Conservation (phyloP, 2,113 vertebrate genomes). For the Equus quagga region DNA sequence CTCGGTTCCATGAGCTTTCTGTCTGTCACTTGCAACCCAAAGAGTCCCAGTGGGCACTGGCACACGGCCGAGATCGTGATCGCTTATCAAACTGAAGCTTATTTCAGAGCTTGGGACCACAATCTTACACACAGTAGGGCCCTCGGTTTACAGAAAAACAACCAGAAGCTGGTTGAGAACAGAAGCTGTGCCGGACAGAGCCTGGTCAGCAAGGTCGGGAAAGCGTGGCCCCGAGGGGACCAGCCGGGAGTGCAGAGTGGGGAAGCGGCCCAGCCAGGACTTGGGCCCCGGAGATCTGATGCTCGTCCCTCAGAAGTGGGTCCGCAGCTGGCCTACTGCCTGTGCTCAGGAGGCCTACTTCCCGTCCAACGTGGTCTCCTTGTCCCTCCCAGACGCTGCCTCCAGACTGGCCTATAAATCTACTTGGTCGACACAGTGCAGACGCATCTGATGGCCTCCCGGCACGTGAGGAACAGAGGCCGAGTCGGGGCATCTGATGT, state of each 20-base stretch:
- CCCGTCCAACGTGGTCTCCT: neutral
- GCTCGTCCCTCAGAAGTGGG: neutral
- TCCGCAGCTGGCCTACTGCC: neutral
- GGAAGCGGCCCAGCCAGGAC: neutral
- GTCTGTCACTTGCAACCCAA: neutral
- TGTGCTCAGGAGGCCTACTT: neutral
- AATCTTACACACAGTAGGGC: neutral
- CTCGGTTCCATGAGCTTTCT: neutral
- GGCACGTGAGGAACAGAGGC: neutral
- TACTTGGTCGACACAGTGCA: neutral
- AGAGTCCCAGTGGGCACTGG: neutral
- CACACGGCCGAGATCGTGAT: neutral
- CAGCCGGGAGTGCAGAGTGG: neutral
- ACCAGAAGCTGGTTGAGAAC: neutral
- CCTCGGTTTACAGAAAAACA: neutral
- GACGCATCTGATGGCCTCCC: neutral
- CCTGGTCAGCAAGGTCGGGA: neutral
- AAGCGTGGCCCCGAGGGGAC: neutral
- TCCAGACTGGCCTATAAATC: neutral
- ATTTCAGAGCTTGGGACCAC: neutral
- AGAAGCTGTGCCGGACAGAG: neutral
- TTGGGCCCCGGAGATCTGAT: neutral
- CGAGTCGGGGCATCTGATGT: too few relatives aligned
- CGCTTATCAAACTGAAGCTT: neutral
- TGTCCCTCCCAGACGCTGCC: neutral